Base-by-base conservation (phyloP, 2,113 vertebrate species). In the Oreotrochilus melanogaster region DNA sequence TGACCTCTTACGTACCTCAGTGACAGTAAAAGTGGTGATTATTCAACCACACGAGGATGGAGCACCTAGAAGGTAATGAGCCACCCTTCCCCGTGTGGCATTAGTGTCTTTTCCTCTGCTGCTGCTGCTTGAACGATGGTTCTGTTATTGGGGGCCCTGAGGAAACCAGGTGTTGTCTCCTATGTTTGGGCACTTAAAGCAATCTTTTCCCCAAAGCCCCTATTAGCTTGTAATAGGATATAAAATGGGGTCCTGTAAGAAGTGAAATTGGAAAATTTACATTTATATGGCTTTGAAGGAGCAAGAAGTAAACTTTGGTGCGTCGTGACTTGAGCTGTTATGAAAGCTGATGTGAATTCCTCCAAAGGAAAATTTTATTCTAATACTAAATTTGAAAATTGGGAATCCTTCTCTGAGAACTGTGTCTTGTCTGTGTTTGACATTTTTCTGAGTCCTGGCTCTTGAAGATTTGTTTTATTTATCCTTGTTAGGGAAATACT, bases 41-140 rank as follows among this genome's bases (percentile, higher is more conserved):
- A 99, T 99, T 96, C 99, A 99, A 92, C 99, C 99, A 18, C 98
- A 99, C 0, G 98, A 99, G 7, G 99, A 99, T 35, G 99, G 99
- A 91, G 98, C 98, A 0, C 99, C 99, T 43, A 98, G 99, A 96
- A 99, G 99, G 99, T 99, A 98, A 97, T 1, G 2, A 54, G 14
- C 9, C 31, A 18, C 58, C 8, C 14, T 78, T 64, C 66, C 82
- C n/a, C 42, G 2, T 67, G n/a, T 51, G 19, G 57, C 5, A 2
- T 47, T 43, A 78, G 3, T 57, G 0, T 2, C 62, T 54, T 71
- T 56, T 23, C 1, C 47, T 81, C 61, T 94, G 43, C 9, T 84
- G 2, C 28, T 88, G 18, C 28, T 88, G 18, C 42, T 86, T 57
- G 23, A 70, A 24, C 0, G 0, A 11, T 64, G 19, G 7, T 12